These are phyloP conservation scores for Zaprionus lachaisei DNA, from an alignment of 1,140 invertebrate species.

Conservation along the genomic window DNA sequence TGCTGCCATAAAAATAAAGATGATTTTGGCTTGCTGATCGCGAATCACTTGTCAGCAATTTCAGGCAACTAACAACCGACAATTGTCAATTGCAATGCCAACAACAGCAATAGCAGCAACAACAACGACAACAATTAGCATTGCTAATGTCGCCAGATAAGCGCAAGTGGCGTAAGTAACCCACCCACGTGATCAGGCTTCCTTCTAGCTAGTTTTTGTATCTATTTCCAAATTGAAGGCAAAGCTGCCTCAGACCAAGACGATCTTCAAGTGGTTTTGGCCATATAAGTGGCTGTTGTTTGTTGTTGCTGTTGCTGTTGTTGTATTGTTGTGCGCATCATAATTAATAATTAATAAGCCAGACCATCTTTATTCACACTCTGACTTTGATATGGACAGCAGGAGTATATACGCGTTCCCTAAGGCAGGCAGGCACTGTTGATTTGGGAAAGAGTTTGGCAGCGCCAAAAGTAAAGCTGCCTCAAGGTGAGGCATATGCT, in stretches of 20 bases:
- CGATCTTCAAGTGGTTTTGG: conserved; percentile 64
- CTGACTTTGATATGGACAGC: conserved; percentile 7
- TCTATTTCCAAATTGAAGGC: conserved; percentile 32
- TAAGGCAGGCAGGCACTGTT: conserved; percentile 33
- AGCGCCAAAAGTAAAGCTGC: too few relatives aligned
- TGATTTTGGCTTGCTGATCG: conserved; percentile 57
- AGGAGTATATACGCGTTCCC: neutral
- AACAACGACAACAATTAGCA: conserved; percentile 64
- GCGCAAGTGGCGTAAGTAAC: conserved; percentile 42
- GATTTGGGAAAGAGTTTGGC: neutral
- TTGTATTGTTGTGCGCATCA: conserved; percentile 37
- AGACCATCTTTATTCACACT: conserved; percentile 41
- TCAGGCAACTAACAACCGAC: conserved; percentile 10
- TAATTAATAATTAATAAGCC: conserved; percentile 82
- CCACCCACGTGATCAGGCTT: conserved; percentile 58
- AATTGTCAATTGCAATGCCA: conserved; percentile 43
- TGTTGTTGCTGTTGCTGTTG: conserved; percentile 43
- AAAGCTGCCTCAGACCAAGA: neutral
- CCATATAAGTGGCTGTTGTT: conserved; percentile 64
- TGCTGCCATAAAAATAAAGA: conserved; percentile 72
- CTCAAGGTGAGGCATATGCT: too few relatives aligned
- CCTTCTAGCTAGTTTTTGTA: conserved; percentile 26
- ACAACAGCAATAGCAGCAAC: conserved; percentile 22
- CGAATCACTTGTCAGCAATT: conserved; percentile 69
- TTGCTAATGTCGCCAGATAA: conserved; percentile 67